A percentile compares a stretch with the other conserved stretches of the same genome.
Evolutionary conservation across 2,797 vertebrate species (phyloP).

Genomic region (Poeciliopsis presidionis): DNA sequence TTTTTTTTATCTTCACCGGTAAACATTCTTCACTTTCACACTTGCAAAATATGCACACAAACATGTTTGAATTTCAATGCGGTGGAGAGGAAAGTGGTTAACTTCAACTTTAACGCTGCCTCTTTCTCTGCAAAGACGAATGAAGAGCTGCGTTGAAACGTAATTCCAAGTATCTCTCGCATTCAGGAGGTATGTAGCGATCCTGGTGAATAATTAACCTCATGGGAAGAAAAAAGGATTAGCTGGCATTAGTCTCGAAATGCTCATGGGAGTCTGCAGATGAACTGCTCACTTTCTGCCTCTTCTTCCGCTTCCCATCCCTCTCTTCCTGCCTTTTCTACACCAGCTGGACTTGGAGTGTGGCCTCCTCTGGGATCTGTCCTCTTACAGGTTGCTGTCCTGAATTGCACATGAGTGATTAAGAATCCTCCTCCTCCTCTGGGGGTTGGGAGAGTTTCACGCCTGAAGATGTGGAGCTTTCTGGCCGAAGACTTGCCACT

Average conservation of each 20-base stretch:
- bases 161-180: background rate
- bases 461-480: background rate
- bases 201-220: constrained; percentile 26
- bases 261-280: background rate
- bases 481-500: background rate
- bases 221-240: constrained; percentile 13
- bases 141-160: background rate
- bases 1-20: background rate
- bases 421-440: background rate
- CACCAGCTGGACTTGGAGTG: constrained; percentile 8
- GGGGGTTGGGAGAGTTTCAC: background rate
- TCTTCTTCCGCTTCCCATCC: background rate
- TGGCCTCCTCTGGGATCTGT: background rate
- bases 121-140: background rate
- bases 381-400: constrained; percentile 19
- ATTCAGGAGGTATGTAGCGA: background rate
- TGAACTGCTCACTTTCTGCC: background rate
- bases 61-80: background rate
- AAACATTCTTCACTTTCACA: background rate
- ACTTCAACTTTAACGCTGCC: background rate
- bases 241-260: constrained; percentile 12
- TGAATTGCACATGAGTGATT: background rate
- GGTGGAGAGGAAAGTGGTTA: background rate
- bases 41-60: background rate
- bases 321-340: constrained; percentile 9